A percentile compares a stretch with the other conserved stretches of the same genome.
Conservation (phyloP, 2,888 invertebrate genomes). For the Metalampra italica region DNA sequence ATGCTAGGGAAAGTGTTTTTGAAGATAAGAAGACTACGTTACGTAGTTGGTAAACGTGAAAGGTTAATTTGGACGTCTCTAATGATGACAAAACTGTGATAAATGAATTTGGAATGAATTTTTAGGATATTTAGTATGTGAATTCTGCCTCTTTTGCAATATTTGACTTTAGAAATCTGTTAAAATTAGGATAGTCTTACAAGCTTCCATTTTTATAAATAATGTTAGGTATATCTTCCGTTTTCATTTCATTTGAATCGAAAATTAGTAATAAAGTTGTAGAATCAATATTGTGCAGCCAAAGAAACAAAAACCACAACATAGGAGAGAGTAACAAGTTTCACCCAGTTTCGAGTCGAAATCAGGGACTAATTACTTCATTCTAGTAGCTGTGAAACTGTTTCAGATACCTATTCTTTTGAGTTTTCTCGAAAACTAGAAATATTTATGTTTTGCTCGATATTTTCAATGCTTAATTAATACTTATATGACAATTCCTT, state of each 20-base stretch:
- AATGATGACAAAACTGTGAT: neutral
- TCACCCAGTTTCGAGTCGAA: constrained; percentile 16
- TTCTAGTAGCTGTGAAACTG: constrained; percentile 4
- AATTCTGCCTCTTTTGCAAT: too few relatives aligned
- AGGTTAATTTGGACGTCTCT: constrained; percentile 5
- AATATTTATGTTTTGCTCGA: neutral
- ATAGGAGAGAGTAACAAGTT: constrained; percentile 15
- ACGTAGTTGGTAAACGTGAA: constrained; percentile 22
- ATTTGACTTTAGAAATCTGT: too few relatives aligned
- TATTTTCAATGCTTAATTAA: too few relatives aligned
- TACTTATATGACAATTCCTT: too few relatives aligned
- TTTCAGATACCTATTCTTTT: neutral
- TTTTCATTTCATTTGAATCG: too few relatives aligned
- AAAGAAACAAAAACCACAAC: constrained; percentile 22
- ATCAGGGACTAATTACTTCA: constrained; percentile 7
- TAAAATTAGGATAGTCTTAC: neutral
- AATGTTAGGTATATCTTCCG: too few relatives aligned
- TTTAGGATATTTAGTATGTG: neutral
- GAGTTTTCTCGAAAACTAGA: too few relatives aligned
- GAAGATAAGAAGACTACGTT: constrained; percentile 38
- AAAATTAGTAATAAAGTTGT: constrained; percentile 9
- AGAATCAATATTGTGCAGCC: constrained; percentile 8
- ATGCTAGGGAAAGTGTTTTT: constrained; percentile 45
- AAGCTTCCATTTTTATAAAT: neutral
- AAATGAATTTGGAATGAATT: neutral